A percentile compares a stretch with the other conserved stretches of the same genome.
These are phyloP conservation scores for Rallus crepitans DNA, from an alignment of 2,797 vertebrate genomes.

Conservation along the genomic window DNA sequence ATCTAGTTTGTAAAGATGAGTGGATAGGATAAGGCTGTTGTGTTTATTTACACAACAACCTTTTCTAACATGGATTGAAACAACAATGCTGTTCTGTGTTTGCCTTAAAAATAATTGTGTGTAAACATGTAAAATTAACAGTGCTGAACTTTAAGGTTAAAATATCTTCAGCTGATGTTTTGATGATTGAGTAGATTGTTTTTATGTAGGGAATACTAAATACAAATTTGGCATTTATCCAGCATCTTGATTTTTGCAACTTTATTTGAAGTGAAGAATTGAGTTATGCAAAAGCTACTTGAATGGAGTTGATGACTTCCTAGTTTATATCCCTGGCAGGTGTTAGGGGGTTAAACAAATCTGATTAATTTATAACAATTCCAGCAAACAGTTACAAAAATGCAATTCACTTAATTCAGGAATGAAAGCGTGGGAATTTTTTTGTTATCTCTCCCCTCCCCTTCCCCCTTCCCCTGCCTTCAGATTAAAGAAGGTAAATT, in stretches of 20 bases:
- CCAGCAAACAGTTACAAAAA: background rate
- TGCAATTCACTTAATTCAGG: background rate
- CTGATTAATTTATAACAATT: background rate
- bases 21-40: background rate
- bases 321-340: background rate
- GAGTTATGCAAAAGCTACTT: background rate
- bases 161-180: background rate
- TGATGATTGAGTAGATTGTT: background rate
- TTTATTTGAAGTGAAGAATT: background rate
- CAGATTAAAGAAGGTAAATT: background rate
- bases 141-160: background rate
- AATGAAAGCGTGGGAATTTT: background rate
- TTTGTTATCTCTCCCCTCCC: too few relatives aligned
- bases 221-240: background rate
- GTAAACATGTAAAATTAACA: background rate
- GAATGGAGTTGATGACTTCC: background rate
- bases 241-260: background rate
- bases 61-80: background rate
- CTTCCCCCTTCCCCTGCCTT: background rate
- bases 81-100: background rate
- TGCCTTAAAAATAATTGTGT: background rate
- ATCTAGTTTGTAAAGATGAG: background rate
- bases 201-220: background rate
- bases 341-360: background rate
- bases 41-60: background rate